These are phyloP conservation scores for Diplodus puntazzo DNA, from an alignment of 2,797 vertebrate species.

Conservation along the genomic window DNA sequence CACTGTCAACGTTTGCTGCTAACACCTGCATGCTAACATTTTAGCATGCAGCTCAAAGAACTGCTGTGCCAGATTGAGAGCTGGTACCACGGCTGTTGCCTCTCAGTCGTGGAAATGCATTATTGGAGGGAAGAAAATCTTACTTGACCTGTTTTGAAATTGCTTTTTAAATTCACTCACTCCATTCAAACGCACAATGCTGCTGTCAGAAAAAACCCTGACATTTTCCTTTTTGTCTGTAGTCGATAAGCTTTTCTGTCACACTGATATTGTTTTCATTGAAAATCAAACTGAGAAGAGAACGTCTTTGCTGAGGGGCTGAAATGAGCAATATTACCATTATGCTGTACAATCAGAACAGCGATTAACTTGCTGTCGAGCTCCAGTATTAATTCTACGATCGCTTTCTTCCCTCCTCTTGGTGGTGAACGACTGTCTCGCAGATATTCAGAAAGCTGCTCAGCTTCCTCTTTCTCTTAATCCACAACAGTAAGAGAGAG, in stretches of 20 bases:
- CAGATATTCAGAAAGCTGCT: conserved; percentile 57
- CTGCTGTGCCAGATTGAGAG: background rate
- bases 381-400: conserved; percentile 29
- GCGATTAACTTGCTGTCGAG: conserved; percentile 53
- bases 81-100: background rate
- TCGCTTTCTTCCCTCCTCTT: conserved; percentile 43
- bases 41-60: background rate
- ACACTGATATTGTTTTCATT: conserved; percentile 24
- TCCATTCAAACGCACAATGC: conserved; percentile 13
- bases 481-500: conserved; percentile 65
- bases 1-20: too few species aligned
- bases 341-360: conserved; percentile 48
- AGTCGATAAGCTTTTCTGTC: conserved; percentile 25
- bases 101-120: background rate
- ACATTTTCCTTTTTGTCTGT: conserved; percentile 11
- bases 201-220: conserved; percentile 7
- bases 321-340: conserved; percentile 47
- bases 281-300: conserved; percentile 34
- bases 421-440: conserved; percentile 33
- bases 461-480: conserved; percentile 60
- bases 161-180: conserved; percentile 5
- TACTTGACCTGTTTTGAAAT: conserved; percentile 16
- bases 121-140: background rate
- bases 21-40: too few species aligned
- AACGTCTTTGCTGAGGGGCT: conserved; percentile 26